phyloP scores from a whole-genome alignment of 1,140 invertebrate species.

The Medauroidea extradentata region DNA sequence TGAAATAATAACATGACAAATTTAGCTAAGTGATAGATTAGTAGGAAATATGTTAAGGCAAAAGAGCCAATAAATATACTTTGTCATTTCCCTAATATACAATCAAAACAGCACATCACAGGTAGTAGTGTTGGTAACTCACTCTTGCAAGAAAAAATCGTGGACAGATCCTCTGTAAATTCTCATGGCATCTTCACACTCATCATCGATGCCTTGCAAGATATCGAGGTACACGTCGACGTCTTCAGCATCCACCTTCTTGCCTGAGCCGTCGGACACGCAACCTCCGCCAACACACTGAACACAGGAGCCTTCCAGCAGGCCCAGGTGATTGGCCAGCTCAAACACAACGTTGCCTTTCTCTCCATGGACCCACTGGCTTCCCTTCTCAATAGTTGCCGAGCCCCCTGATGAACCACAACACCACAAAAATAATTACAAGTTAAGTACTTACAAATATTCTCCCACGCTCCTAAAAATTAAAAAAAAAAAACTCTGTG shows the following conservation, averaged over 20 bases:
- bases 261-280: slow-evolving; percentile 9
- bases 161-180: slow-evolving; percentile 7
- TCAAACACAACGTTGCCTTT: slow-evolving; percentile 33
- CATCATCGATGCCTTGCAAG: neutral
- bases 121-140: too few species aligned
- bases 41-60: too few species aligned
- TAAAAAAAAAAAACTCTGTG: too few species aligned
- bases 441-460: too few species aligned
- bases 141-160: slow-evolving; percentile 9
- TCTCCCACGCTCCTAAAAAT: too few species aligned
- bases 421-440: too few species aligned
- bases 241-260: slow-evolving; percentile 4
- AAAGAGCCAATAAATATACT: too few species aligned
- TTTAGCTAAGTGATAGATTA: too few species aligned
- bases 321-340: slow-evolving; percentile 20
- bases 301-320: neutral
- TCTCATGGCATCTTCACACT: neutral
- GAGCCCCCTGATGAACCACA: too few species aligned
- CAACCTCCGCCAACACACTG: neutral
- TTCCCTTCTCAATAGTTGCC: slow-evolving; percentile 44
- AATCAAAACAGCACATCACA: too few species aligned
- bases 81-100: too few species aligned
- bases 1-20: too few species aligned
- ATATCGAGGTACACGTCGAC: neutral
- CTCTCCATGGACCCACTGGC: slow-evolving; percentile 49